These are phyloP conservation scores for Pedetes capensis DNA, from an alignment of 2,113 vertebrate species.

Conservation along the genomic window DNA sequence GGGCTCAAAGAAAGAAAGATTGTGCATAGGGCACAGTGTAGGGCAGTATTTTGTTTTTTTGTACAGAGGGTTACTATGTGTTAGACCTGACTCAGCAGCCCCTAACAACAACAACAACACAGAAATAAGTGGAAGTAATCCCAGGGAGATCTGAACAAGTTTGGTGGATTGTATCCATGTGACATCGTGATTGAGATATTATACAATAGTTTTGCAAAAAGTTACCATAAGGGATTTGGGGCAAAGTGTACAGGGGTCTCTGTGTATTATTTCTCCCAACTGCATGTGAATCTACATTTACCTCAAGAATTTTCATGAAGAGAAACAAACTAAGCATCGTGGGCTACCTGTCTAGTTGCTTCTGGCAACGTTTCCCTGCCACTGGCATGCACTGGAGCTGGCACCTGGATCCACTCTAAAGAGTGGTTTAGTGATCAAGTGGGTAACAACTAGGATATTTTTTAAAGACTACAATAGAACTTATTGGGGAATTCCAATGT, in stretches of 20 bases:
- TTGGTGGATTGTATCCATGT: neutral
- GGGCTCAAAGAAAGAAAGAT: too few species aligned
- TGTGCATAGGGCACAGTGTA: too few species aligned
- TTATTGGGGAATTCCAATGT: neutral
- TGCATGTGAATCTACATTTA: neutral
- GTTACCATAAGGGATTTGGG: neutral
- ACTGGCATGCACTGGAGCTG: neutral
- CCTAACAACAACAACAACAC: too few species aligned
- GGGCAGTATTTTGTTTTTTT: too few species aligned
- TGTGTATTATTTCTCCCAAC: too few species aligned
- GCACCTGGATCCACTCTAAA: neutral
- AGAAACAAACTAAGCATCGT: neutral
- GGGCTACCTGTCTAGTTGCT: neutral
- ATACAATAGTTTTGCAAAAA: neutral
- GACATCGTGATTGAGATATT: neutral
- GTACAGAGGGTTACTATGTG: too few species aligned
- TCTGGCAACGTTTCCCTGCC: neutral
- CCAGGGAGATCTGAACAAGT: neutral
- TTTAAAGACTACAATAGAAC: neutral
- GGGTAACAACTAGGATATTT: neutral
- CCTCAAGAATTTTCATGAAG: neutral
- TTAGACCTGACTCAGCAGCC: too few species aligned
- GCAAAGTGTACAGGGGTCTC: neutral
- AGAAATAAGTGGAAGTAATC: too few species aligned
- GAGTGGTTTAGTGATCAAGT: too few species aligned